These are phyloP conservation scores for Ctenoplectra terminalis DNA, from an alignment of 1,140 invertebrate species.

Conservation along the genomic window DNA sequence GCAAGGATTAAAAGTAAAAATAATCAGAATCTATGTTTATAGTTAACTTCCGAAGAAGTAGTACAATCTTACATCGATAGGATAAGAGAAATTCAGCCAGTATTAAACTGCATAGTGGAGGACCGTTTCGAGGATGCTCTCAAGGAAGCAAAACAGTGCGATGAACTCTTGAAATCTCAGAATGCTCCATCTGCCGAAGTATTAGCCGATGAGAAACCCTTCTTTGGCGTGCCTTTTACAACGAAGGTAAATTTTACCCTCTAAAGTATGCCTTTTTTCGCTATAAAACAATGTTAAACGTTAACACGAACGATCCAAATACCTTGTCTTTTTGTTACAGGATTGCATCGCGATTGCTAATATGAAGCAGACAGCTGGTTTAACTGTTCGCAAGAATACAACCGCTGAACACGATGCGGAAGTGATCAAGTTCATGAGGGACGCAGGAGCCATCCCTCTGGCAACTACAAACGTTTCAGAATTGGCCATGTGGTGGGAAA, in stretches of 20 bases:
- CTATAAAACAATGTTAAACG: too few relatives aligned
- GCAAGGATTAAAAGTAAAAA: neutral
- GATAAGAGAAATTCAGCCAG: conserved; percentile 90
- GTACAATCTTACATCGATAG: conserved; percentile 91
- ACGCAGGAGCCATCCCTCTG: conserved; percentile 93
- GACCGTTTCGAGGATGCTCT: conserved; percentile 90
- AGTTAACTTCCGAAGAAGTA: conserved; percentile 91
- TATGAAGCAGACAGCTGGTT: conserved; percentile 87
- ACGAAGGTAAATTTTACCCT: conserved; percentile 87
- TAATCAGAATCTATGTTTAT: conserved; percentile 11
- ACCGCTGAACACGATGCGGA: conserved; percentile 89
- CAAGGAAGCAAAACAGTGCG: conserved; percentile 88
- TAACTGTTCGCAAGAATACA: conserved; percentile 84
- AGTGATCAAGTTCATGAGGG: conserved; percentile 87
- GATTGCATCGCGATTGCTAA: conserved; percentile 82
- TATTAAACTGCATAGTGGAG: conserved; percentile 92
- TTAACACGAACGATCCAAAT: too few relatives aligned
- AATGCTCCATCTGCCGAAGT: conserved; percentile 84
- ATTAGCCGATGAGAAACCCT: conserved; percentile 87
- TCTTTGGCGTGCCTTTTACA: conserved; percentile 93
- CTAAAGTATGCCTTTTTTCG: too few relatives aligned
- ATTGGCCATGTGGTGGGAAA: conserved; percentile 97
- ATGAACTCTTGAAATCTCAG: conserved; percentile 86
- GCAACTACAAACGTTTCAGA: conserved; percentile 96
- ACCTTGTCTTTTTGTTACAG: conserved; percentile 57